Evolutionary conservation across 1,140 invertebrate species (phyloP).

Genomic region (Drosophila nebulosa): DNA sequence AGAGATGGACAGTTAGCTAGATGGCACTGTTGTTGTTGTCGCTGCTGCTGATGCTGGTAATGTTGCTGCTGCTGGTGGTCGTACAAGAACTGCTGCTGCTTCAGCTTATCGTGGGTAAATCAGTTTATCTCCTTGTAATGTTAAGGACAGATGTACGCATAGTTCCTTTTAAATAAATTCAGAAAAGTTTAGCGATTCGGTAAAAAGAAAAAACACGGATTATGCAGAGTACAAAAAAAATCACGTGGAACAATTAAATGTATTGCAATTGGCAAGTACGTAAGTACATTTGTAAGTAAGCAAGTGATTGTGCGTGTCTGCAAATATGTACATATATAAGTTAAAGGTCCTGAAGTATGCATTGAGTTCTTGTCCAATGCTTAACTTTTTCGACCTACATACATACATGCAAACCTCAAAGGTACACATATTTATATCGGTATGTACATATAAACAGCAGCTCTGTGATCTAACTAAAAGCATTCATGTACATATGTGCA

Average conservation of each 20-base stretch:
- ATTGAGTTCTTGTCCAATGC: background rate
- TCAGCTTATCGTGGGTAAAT: constrained; percentile 67
- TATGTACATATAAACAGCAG: background rate
- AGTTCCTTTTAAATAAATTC: constrained; percentile 1
- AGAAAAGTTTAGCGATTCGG: background rate
- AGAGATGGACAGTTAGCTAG: constrained; percentile 71
- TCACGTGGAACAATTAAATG: background rate
- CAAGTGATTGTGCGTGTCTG: background rate
- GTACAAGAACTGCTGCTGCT: constrained; percentile 64
- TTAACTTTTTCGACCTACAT: background rate
- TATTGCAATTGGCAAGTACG: background rate
- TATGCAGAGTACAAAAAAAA: background rate
- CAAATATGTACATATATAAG: background rate
- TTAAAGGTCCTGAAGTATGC: background rate
- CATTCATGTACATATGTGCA: background rate
- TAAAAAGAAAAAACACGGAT: background rate
- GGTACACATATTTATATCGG: background rate
- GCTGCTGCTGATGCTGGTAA: constrained; percentile 36
- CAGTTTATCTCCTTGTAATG: constrained; percentile 69
- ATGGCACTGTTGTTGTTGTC: constrained; percentile 32
- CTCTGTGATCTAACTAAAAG: background rate
- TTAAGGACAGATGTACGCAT: constrained; percentile 48
- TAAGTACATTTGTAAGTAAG: background rate
- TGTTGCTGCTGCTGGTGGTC: constrained; percentile 42
- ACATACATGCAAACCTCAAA: background rate